phyloP scores from a whole-genome alignment of 2,888 invertebrate species.

The Lycophotia porphyrea region DNA sequence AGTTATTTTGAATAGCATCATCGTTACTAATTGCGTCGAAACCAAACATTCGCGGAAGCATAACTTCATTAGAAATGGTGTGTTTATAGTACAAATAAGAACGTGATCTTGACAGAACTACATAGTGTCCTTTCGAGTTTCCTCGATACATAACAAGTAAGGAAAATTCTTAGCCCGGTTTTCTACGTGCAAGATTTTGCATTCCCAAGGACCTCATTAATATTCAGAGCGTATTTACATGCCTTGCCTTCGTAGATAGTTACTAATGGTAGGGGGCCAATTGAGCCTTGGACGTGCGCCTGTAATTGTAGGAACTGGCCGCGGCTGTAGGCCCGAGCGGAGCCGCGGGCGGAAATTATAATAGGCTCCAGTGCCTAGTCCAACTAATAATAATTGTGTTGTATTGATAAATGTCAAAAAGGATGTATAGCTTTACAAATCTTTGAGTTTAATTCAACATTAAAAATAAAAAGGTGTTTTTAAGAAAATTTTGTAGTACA shows the following conservation, averaged over 20 bases:
- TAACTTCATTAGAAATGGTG: slow-evolving; percentile 58
- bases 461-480: slow-evolving; percentile 23
- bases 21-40: slow-evolving; percentile 38
- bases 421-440: slow-evolving; percentile 58
- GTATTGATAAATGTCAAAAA: slow-evolving; percentile 79
- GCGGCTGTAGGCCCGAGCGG: slow-evolving; percentile 61
- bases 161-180: slow-evolving; percentile 72
- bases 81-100: slow-evolving; percentile 46
- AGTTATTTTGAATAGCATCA: slow-evolving; percentile 44
- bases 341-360: slow-evolving; percentile 76
- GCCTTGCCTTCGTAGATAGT: slow-evolving; percentile 71
- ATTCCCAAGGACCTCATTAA: slow-evolving; percentile 77
- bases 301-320: slow-evolving; percentile 76
- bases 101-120: slow-evolving; percentile 59
- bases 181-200: slow-evolving; percentile 70
- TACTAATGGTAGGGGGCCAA: slow-evolving; percentile 71
- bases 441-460: slow-evolving; percentile 21
- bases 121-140: slow-evolving; percentile 67
- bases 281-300: slow-evolving; percentile 69
- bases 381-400: slow-evolving; percentile 73
- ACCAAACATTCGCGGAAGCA: slow-evolving; percentile 54
- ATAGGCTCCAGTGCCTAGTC: slow-evolving; percentile 64
- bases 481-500: slow-evolving; percentile 23
- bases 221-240: slow-evolving; percentile 80
- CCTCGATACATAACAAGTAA: slow-evolving; percentile 69